Conservation (phyloP, 2,797 vertebrate genomes). For the Okamejei kenojei region DNA sequence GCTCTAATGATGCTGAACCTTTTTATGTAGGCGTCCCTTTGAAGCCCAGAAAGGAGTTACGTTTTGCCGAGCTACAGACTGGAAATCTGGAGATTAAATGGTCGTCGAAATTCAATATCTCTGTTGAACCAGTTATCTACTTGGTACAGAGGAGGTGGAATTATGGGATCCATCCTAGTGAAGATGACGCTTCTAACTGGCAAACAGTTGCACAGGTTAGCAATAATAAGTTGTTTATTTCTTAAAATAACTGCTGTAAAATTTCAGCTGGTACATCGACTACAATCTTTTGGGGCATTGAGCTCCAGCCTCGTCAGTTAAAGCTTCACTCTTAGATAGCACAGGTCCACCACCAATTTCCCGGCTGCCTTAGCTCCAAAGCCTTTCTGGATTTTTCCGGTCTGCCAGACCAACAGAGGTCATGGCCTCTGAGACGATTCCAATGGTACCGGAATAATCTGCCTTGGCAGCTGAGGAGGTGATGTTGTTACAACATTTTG, state of each 20-base stretch:
- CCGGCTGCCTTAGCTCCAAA: too few species aligned
- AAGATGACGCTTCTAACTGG: constrained; percentile 82
- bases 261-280: not conserved
- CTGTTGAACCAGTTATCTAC: constrained; percentile 87
- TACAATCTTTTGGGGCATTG: not conserved
- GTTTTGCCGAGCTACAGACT: constrained; percentile 71
- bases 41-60: constrained; percentile 86
- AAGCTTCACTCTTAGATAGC: too few species aligned
- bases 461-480: too few species aligned
- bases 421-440: too few species aligned
- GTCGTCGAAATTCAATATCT: constrained; percentile 93
- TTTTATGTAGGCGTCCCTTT: constrained; percentile 76
- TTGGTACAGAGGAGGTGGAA: constrained; percentile 90
- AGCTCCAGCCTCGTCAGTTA: not conserved
- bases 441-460: too few species aligned
- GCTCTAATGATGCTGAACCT: not conserved
- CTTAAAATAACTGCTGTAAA: not conserved
- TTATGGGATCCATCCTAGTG: constrained; percentile 87
- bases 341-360: too few species aligned
- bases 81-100: constrained; percentile 82
- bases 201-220: constrained; percentile 80
- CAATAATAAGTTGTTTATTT: constrained; percentile 27
- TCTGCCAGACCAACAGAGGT: too few species aligned
- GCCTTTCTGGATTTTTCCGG: too few species aligned
- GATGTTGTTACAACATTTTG: too few species aligned